A percentile compares a stretch with the other conserved stretches of the same genome.
Evolutionary conservation across 2,113 vertebrate species (phyloP).

Genomic region (Puntigrus tetrazona): DNA sequence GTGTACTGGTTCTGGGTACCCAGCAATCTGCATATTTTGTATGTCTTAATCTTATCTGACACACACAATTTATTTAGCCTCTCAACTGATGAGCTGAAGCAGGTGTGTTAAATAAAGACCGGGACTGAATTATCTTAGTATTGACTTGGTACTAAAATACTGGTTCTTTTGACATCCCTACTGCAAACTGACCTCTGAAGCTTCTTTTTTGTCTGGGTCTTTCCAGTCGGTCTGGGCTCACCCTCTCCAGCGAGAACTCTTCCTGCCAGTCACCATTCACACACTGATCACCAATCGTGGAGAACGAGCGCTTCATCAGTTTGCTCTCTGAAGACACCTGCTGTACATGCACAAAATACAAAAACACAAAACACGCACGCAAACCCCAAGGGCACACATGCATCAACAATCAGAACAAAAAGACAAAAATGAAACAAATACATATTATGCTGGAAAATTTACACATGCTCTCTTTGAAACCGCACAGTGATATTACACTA

Average conservation of each 20-base stretch:
- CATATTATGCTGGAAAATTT: background rate
- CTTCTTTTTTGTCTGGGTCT: slow-evolving; percentile 87
- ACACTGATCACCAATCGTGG: slow-evolving; percentile 96
- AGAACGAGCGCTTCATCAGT: slow-evolving; percentile 93
- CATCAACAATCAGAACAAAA: background rate
- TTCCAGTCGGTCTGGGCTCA: slow-evolving; percentile 86
- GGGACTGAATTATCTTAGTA: too few relatives aligned
- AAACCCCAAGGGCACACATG: slow-evolving; percentile 20
- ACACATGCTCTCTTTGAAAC: background rate
- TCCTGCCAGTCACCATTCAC: slow-evolving; percentile 93
- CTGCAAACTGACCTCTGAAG: slow-evolving; percentile 79
- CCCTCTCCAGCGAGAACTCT: slow-evolving; percentile 91
- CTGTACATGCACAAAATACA: slow-evolving; percentile 52
- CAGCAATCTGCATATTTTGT: background rate
- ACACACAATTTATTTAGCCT: too few relatives aligned
- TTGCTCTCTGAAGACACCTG: slow-evolving; percentile 85
- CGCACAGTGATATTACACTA: background rate
- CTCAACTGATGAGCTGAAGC: too few relatives aligned
- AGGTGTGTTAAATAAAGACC: too few relatives aligned
- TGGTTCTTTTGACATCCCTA: background rate
- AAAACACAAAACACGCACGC: background rate
- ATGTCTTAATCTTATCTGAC: too few relatives aligned
- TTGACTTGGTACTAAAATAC: background rate
- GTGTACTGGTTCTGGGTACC: background rate
- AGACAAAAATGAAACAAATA: background rate